phyloP scores from a whole-genome alignment of 2,888 invertebrate species.

The Lepidocyrtinus sp. region DNA sequence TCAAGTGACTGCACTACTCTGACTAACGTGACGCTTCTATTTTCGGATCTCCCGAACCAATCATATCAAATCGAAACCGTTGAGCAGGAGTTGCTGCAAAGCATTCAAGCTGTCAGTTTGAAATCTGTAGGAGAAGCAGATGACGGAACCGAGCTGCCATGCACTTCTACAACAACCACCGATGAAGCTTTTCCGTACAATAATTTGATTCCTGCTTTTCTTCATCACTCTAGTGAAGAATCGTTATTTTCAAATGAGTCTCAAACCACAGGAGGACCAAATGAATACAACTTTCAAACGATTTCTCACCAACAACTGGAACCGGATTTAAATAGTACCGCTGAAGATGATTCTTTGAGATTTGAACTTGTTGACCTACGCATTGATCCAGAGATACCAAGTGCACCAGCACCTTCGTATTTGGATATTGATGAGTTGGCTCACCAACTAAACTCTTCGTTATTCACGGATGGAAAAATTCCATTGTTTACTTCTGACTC shows the following conservation, averaged over 20 bases:
- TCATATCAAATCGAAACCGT: constrained; percentile 45
- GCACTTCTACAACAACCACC: neutral
- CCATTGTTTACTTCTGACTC: constrained; percentile 22
- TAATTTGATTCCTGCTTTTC: constrained; percentile 54
- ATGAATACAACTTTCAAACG: neutral
- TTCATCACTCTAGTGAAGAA: constrained; percentile 61
- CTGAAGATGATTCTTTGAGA: constrained; percentile 44
- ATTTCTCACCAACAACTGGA: neutral
- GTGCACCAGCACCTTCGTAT: constrained; percentile 46
- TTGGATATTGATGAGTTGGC: constrained; percentile 66
- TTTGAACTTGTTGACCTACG: constrained; percentile 54
- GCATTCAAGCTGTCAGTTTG: constrained; percentile 67
- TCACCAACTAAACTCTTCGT: constrained; percentile 61
- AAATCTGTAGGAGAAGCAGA: constrained; percentile 54
- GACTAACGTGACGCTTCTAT: constrained; percentile 29
- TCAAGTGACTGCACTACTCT: neutral
- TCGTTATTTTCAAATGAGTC: constrained; percentile 54
- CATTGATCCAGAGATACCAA: constrained; percentile 37
- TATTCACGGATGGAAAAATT: constrained; percentile 59
- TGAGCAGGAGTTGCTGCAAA: constrained; percentile 66
- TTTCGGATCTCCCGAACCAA: constrained; percentile 32
- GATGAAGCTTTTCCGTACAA: constrained; percentile 29
- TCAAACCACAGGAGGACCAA: constrained; percentile 10
- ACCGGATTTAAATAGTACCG: constrained; percentile 15
- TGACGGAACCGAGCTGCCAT: constrained; percentile 28